Conservation (phyloP, 2,113 vertebrate genomes). For the Leptobrachium leishanense region DNA sequence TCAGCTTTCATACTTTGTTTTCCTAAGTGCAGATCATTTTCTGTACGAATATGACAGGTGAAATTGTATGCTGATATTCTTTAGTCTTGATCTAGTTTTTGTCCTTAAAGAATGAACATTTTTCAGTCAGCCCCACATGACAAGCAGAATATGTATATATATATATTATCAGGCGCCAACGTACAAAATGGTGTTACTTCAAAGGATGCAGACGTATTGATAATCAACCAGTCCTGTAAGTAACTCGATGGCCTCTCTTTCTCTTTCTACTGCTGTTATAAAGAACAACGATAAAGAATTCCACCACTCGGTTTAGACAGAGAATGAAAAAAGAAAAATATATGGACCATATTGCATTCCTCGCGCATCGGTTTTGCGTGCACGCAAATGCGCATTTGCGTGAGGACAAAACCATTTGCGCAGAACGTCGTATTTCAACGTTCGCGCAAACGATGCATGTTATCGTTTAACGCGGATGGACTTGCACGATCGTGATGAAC, state of each 20-base stretch:
- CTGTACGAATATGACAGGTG: constrained; percentile 14
- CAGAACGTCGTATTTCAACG: too few species aligned
- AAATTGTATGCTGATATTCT: constrained; percentile 21
- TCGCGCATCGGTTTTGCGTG: too few species aligned
- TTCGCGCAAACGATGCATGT: too few species aligned
- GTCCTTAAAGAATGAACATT: constrained; percentile 22
- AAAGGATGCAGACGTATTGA: constrained; percentile 15
- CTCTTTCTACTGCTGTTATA: constrained; percentile 19
- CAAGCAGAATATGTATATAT: constrained; percentile 25
- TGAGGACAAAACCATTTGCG: too few species aligned
- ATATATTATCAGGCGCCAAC: neutral
- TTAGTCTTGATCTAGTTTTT: constrained; percentile 35
- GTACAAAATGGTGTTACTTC: constrained; percentile 19
- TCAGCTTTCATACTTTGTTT: constrained; percentile 10
- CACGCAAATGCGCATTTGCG: too few species aligned
- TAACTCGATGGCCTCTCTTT: constrained; percentile 14
- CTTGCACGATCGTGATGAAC: too few species aligned
- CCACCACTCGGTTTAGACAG: too few species aligned
- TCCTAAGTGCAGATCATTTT: constrained; percentile 30
- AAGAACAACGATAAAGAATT: constrained; percentile 22
- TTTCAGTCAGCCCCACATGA: constrained; percentile 39
- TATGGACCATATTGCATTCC: too few species aligned
- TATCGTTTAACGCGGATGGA: too few species aligned
- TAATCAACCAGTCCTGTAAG: constrained; percentile 24
- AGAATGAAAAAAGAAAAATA: too few species aligned